These are phyloP conservation scores for Dasypolia templi DNA, from an alignment of 2,888 invertebrate genomes.

Conservation along the genomic window DNA sequence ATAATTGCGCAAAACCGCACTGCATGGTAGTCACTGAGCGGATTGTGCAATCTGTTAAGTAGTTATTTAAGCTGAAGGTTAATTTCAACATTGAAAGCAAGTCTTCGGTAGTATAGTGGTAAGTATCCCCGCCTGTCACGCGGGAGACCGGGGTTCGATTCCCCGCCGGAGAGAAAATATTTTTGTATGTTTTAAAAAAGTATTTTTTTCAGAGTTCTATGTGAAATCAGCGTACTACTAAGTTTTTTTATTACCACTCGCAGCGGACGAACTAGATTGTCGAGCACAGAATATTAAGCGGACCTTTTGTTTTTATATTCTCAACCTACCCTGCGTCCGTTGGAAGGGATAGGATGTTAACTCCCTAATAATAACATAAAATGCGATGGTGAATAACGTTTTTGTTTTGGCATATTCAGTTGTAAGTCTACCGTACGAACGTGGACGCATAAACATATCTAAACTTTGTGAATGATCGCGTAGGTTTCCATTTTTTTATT, in stretches of 20 bases:
- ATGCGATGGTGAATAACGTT: background rate
- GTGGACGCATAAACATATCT: background rate
- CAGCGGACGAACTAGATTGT: background rate
- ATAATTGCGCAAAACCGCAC: background rate
- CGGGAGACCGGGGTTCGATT: slow-evolving; percentile 83
- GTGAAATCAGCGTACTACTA: background rate
- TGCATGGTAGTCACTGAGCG: no score
- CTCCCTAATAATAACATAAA: no score
- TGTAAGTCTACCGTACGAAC: background rate
- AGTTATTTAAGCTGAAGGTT: background rate
- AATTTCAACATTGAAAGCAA: slow-evolving; percentile 8
- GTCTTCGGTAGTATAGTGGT: slow-evolving; percentile 90
- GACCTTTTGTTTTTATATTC: slow-evolving; percentile 80
- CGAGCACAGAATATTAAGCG: background rate
- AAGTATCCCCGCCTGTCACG: slow-evolving; percentile 90
- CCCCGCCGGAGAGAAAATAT: slow-evolving; percentile 69
- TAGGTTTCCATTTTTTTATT: background rate
- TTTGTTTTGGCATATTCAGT: background rate
- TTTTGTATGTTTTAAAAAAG: slow-evolving; percentile 14
- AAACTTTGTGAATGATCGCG: no score
- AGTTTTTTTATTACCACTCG: background rate
- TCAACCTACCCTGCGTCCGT: slow-evolving; percentile 62
- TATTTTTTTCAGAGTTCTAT: background rate
- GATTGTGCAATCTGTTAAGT: background rate
- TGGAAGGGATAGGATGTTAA: background rate